Conservation (phyloP, 2,888 invertebrate genomes). For the Arge pagana region DNA sequence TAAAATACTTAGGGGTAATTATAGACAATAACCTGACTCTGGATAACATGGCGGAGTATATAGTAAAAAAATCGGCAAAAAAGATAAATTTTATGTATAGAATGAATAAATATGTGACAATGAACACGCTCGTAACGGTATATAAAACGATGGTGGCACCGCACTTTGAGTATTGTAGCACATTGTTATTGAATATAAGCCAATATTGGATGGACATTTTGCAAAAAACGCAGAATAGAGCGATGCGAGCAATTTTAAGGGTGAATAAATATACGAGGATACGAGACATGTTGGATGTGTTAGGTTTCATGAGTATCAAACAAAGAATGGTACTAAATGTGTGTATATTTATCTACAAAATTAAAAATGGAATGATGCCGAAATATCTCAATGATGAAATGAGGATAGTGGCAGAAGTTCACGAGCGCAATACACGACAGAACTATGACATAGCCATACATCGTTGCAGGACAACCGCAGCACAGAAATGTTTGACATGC, state of each 20-base stretch:
- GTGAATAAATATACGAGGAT: constrained; percentile 15
- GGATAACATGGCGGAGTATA: background rate
- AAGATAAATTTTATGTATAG: constrained; percentile 21
- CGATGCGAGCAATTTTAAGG: constrained; percentile 16
- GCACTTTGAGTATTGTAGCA: constrained; percentile 14
- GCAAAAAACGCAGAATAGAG: constrained; percentile 20
- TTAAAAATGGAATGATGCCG: constrained; percentile 1
- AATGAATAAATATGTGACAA: constrained; percentile 12
- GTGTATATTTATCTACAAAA: constrained; percentile 19
- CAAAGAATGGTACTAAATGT: constrained; percentile 18
- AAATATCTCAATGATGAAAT: background rate
- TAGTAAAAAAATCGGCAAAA: background rate
- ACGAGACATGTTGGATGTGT: constrained; percentile 8
- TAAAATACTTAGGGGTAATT: background rate
- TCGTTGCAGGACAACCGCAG: background rate
- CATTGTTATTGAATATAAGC: constrained; percentile 1
- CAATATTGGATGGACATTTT: constrained; percentile 6
- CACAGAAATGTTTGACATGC: background rate
- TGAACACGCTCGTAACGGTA: background rate
- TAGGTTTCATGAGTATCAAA: constrained; percentile 19
- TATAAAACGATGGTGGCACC: constrained; percentile 13
- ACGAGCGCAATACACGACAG: constrained; percentile 21
- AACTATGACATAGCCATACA: constrained; percentile 16
- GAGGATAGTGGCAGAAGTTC: constrained; percentile 5
- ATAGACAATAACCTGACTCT: background rate